A percentile compares a stretch with the other conserved stretches of the same genome.
Evolutionary conservation across 2,797 vertebrate genomes (phyloP).

Genomic region (Sebastes wilsoni): DNA sequence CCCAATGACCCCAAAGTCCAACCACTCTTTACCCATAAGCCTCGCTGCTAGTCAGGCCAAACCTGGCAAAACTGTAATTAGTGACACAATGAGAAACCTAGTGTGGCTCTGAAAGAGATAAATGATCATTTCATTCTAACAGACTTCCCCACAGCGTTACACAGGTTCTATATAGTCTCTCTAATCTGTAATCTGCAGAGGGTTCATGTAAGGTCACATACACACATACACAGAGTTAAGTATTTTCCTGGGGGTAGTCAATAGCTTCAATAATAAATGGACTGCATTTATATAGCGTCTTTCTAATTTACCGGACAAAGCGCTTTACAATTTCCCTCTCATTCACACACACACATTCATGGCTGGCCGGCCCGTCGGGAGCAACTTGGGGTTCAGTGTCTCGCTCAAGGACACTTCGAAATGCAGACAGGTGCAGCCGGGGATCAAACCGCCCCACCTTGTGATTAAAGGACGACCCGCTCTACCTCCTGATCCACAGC

Average conservation of each 20-base stretch:
- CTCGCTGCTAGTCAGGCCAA: neutral
- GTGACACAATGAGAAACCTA: neutral
- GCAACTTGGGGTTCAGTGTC: neutral
- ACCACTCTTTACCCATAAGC: neutral
- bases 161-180: neutral
- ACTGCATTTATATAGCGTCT: neutral
- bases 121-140: neutral
- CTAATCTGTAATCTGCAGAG: neutral
- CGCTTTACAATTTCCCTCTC: neutral
- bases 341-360: neutral
- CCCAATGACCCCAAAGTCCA: neutral
- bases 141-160: neutral
- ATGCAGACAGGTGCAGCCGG: rapidly evolving
- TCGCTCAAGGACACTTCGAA: no score
- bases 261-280: neutral
- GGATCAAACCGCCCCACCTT: neutral
- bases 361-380: no score
- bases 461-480: neutral
- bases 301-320: neutral
- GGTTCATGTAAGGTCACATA: neutral
- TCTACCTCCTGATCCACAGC: neutral
- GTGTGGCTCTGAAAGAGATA: neutral
- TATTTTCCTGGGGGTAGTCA: neutral
- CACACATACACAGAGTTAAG: neutral
- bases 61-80: neutral